Base-by-base conservation (phyloP, 1,140 invertebrate species). In the Anoplophora glabripennis region DNA sequence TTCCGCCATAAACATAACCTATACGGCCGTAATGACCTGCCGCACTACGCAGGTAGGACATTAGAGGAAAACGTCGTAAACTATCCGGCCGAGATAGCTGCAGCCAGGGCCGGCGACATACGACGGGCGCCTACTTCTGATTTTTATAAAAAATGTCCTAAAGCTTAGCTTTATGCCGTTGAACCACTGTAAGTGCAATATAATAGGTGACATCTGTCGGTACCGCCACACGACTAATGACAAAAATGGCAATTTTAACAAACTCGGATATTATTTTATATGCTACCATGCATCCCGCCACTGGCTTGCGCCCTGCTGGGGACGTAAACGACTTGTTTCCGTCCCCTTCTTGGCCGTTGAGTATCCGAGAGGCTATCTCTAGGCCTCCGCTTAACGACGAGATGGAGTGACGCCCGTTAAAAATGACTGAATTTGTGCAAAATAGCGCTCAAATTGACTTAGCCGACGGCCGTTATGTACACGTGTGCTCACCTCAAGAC, bases 1-100 rank as follows among this genome's bases (percentile, higher is more conserved):
- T 53, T 53, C 33, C 37, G 12, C 51, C 37, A 53, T 53, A 53
- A 53, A 53, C 51, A 53, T 53, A 53, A 53, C 51, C 51, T 53
- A 38, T 53, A 53, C 18, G 17, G 35, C 51, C 41, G 34, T 37
- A 53, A 53, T 53, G 17, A 41, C 51, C 51, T 53, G 5, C 17
- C 7, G 38, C 17, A n/a, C 8, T 38, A 28, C n/a, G 17, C 17
- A 53, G 51, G 51, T 53, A 42, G 38, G 35, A 42, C 35, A 42
- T 42, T 53, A 53, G 37, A 36, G 34, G 33, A 53, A 53, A 53
- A 53, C 12, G n/a, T 21, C 35, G 9, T 7, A 28, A 48, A 9
- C 36, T 38, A 38, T n/a, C 36, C 36, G 36, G 36, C 12, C 9
- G 36, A 10, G 9, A 38, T 38, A 38, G n/a, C n/a, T 37, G 36